phyloP scores from a whole-genome alignment of 2,888 invertebrate genomes.

The Hemithea aestivaria region DNA sequence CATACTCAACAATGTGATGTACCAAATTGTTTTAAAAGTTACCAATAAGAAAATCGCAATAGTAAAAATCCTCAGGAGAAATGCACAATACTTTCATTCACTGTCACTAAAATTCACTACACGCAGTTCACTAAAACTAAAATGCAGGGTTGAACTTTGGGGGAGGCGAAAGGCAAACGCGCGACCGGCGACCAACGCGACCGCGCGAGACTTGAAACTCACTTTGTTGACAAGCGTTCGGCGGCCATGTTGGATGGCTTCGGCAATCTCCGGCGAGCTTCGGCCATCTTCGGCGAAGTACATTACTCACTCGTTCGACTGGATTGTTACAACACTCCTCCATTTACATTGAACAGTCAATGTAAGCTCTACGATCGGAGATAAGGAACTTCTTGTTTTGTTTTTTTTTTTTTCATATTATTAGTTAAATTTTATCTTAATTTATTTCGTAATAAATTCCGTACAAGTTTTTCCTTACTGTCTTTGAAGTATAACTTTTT shows the following conservation, averaged over 20 bases:
- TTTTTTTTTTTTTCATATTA: too few relatives aligned
- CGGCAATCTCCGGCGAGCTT: slow-evolving; percentile 53
- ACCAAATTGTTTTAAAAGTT: slow-evolving; percentile 32
- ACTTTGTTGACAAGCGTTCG: slow-evolving; percentile 73
- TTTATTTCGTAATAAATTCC: too few relatives aligned
- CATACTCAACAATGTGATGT: slow-evolving; percentile 28
- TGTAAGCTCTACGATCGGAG: background rate
- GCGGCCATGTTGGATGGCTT: slow-evolving; percentile 65
- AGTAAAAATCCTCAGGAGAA: slow-evolving; percentile 18
- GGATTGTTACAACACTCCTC: slow-evolving; percentile 30
- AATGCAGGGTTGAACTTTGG: slow-evolving; percentile 31
- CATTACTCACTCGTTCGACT: slow-evolving; percentile 26
- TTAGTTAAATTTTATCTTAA: too few relatives aligned
- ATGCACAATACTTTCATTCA: slow-evolving; percentile 27
- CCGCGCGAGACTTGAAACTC: slow-evolving; percentile 45
- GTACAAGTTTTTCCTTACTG: too few relatives aligned
- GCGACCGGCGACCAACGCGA: slow-evolving; percentile 44
- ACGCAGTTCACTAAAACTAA: slow-evolving; percentile 32
- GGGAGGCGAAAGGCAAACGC: slow-evolving; percentile 35
- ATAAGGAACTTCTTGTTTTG: too few relatives aligned
- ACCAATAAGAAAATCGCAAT: slow-evolving; percentile 27
- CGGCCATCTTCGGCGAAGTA: slow-evolving; percentile 40
- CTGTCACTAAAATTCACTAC: slow-evolving; percentile 44
- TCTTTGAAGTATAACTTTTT: too few relatives aligned
- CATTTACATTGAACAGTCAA: slow-evolving; percentile 15